Evolutionary conservation across 2,113 vertebrate genomes (phyloP), one percentile per base, ranked within the genome.

Genomic region (Campylomormyrus numenius): DNA sequence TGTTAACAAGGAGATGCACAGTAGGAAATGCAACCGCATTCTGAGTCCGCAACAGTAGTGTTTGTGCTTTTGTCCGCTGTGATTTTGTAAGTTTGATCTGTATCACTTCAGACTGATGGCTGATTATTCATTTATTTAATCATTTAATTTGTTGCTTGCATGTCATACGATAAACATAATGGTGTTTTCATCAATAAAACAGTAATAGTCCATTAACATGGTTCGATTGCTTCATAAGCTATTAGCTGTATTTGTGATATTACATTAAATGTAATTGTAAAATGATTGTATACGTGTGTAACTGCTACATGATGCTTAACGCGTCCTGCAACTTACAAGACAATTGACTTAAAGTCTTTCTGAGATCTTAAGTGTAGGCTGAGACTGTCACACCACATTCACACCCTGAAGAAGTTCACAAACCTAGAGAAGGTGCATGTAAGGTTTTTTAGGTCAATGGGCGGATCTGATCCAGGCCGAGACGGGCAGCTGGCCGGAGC

Each of bases 21-120:
- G 7, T 15, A 53, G 39, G 49, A 48, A 46, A 9, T 52, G 88
- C 15, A 27, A 89, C 42, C 1, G 10, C 13, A 80, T 77, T 89
- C 48, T 27, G 45, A 46, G 10, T 85, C 83, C 24, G 27, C 48
- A 88, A 11, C 70, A 13, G n/a, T 45, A 77, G 45, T 39, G 21
- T 77, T 89, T 89, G 66, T 77, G 42, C 45, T 89, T 88, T 39
- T 88, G 31, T 89, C 66, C 17, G n/a, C 48, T 89, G 62, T 89
- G 31, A 49, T 50, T 42, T 89, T 80, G 8, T 66, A 66, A 3
- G 24, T 66, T 66, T 66, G 7, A 10, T 66, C 62, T 31, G 46
- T 77, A 80, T 74, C 88, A 50, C 62, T 89, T 27, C 66, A 89
- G 88, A 80, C 39, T 89, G 27, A 80, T 70, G 48, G 70, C 45